These are phyloP conservation scores for Xiphophorus birchmanni DNA, from an alignment of 2,797 vertebrate species.

Conservation along the genomic window DNA sequence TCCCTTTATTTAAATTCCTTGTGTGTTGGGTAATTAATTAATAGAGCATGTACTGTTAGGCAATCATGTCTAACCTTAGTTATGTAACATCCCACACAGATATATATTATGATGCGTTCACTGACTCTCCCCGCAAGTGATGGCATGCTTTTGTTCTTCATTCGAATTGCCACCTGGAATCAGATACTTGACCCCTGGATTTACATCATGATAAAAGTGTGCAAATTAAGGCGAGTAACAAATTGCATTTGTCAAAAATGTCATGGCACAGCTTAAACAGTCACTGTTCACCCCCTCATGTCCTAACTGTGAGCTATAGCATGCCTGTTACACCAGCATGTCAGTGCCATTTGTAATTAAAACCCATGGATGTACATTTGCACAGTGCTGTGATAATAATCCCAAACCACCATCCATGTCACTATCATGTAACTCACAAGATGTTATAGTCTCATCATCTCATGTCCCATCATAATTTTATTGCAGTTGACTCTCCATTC, in stretches of 20 bases:
- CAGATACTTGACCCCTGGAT: conserved; percentile 97
- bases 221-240: conserved; percentile 79
- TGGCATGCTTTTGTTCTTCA: conserved; percentile 80
- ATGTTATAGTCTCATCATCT: conserved; percentile 14
- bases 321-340: conserved; percentile 9
- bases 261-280: conserved; percentile 5
- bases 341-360: conserved; percentile 14
- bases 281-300: conserved; percentile 19
- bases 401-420: conserved; percentile 21
- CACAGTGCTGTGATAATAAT: conserved; percentile 9
- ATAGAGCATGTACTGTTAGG: conserved; percentile 7
- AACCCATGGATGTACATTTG: conserved; percentile 3
- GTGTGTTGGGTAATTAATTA: not conserved
- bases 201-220: conserved; percentile 86
- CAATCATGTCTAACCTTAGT: conserved; percentile 46
- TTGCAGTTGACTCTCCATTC: conserved; percentile 18
- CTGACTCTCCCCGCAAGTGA: conserved; percentile 32
- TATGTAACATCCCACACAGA: conserved; percentile 72
- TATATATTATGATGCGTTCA: conserved; percentile 64
- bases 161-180: conserved; percentile 91
- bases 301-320: conserved; percentile 5
- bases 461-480: conserved; percentile 2
- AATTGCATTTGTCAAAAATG: not conserved
- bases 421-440: not conserved
- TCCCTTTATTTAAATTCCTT: not conserved